Evolutionary conservation across 2,888 invertebrate genomes (phyloP), one percentile per base, ranked within the genome.

Genomic region (Thumatha senex): DNA sequence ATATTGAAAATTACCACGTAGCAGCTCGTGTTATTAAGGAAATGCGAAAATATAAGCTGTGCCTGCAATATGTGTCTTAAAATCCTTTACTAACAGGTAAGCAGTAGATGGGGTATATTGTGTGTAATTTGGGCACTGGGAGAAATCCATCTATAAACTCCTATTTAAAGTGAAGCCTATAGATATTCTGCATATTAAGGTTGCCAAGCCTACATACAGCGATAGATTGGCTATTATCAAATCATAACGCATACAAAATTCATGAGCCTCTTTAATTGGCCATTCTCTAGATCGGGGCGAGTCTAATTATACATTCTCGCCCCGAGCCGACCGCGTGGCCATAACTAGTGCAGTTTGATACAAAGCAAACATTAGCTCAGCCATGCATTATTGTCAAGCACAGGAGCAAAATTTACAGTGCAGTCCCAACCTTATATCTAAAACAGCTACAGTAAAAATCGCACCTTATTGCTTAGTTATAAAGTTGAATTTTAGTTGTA

Each of bases 381-480:
- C 89, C 91, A 91, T 90, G 91, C 91, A 90, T 89, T 91, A 90
- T 90, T 90, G 91, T 90, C 90, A 90, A 89, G 88, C 87, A 78
- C 85, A 85, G 82, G 71, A 78, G 77, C 76, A 74, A 61, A 58
- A 36, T 51, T 14, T 43, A 45, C 48, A 40, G 30, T 58, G 38
- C 44, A 55, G 9, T 24, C 40, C 15, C 48, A 50, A 67, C 65
- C 70, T 61, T 64, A 72, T 64, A 73, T 67, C 46, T 46, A 29
- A 18, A 35, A 12, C 9, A 2, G 9, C 11, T n/a, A 1, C 63
- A 67, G 34, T 10, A 9, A 2, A 75, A 68, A 62, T 29, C 24
- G 34, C 69, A 73, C 55, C 30, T 71, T 74, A n/a, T 0, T 0
- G 0, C 0, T 0, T 1, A 0, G 0, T 0, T 0, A 7, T 54